Conservation (phyloP, 1,140 invertebrate species). For the Globodera ellingtonae region DNA sequence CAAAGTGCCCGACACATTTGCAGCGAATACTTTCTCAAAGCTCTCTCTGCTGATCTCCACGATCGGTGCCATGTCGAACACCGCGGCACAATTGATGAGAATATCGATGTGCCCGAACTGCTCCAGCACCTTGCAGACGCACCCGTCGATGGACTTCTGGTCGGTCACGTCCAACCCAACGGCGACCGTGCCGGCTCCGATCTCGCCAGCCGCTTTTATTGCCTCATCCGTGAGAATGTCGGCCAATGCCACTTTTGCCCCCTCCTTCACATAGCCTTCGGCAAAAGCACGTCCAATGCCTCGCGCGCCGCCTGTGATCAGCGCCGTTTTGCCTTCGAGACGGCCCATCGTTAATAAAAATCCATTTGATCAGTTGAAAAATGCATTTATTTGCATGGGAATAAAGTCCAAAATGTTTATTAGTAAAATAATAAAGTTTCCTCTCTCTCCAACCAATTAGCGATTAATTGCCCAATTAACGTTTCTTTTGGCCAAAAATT, state of each 20-base stretch:
- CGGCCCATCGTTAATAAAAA: not conserved
- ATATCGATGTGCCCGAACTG: constrained; percentile 58
- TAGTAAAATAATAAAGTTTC: no score
- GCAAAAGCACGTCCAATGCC: constrained; percentile 13
- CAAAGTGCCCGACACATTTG: constrained; percentile 65
- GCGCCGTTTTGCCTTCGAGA: not conserved
- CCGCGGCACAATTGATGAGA: constrained; percentile 64
- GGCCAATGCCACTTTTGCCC: constrained; percentile 1
- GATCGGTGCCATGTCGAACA: constrained; percentile 48
- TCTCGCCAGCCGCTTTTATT: not conserved
- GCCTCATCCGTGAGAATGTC: not conserved
- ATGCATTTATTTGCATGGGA: no score
- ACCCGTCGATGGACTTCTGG: constrained; percentile 17
- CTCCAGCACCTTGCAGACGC: constrained; percentile 28
- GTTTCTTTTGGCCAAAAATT: no score
- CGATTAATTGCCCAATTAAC: no score
- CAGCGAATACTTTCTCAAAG: constrained; percentile 61
- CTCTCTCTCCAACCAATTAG: no score
- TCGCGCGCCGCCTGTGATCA: constrained; percentile 6
- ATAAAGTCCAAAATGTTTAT: no score
- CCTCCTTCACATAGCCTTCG: not conserved
- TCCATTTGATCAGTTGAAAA: not conserved
- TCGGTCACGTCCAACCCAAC: not conserved
- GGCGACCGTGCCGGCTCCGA: not conserved
- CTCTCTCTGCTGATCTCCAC: constrained; percentile 62